Base-by-base conservation (phyloP, 2,113 vertebrate genomes). In the Paradoxurus hermaphroditus region DNA sequence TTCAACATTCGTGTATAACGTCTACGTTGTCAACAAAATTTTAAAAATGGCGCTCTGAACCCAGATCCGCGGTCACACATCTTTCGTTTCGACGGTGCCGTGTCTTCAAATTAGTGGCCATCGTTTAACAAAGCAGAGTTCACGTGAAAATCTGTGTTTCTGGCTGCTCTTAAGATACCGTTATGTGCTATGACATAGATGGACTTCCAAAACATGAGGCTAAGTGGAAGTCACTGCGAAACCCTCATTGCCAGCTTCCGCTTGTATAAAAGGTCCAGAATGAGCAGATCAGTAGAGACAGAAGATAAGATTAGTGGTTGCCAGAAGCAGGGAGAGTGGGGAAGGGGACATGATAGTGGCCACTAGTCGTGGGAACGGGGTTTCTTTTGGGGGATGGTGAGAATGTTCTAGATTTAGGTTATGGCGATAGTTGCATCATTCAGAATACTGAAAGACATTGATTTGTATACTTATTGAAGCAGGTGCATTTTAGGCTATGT, bases 181-280 rank as follows among this genome's bases (percentile, higher is more conserved):
- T 23, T 2, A 18, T 29, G 46, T 62, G 16, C 39, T 18, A 1
- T 0, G 0, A 3, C 4, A n/a, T 18, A 3, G 27, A 34, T 51
- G n/a, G n/a, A 44, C 5, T 16, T 29, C 18, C 12, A 34, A 44
- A 27, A 16, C 4, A 3, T 29, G 7, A 56, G 34, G 56, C 5
- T 31, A 0, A 68, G 34, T 51, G 59, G 39, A 39, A 85, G 23
- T n/a, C 39, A n/a, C 62, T 34, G 67, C 27, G 70, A 77, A 84
- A 23, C 12, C 13, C 18, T 27, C 4, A 5, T 1, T 12, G 13
- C 8, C 3, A 18, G 5, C n/a, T 4, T 83, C 16, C 5, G 5
- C 81, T n/a, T 16, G 7, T 11, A 31, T 8, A 25, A 25, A 49
- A 41, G 44, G 21, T 77, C 46, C 49, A 56, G 44, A 82, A 53